Evolutionary conservation across 2,888 invertebrate species (phyloP).

Genomic region (Oegoconia quadripuncta): DNA sequence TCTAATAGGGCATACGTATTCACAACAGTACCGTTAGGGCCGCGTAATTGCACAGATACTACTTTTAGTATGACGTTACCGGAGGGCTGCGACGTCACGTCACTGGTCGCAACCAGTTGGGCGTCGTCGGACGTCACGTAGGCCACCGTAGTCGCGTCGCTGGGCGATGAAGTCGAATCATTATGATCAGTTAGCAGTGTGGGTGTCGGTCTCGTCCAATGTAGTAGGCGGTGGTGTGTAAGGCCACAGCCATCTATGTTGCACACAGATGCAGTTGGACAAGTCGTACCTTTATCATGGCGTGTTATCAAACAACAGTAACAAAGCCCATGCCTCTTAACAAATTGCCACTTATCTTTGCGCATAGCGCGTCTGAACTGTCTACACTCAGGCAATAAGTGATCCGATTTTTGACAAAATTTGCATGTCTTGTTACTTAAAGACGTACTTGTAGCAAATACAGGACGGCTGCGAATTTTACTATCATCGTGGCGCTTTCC

Average conservation of each 20-base stretch:
- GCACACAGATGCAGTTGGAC: slow-evolving; percentile 14
- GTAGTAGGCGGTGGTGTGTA: slow-evolving; percentile 16
- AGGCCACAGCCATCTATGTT: slow-evolving; percentile 15
- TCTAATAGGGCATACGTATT: slow-evolving; percentile 14
- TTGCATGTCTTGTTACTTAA: not conserved
- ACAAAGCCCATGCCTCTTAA: slow-evolving; percentile 14
- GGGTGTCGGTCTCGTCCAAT: slow-evolving; percentile 9
- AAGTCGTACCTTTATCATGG: slow-evolving; percentile 18
- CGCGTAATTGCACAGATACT: slow-evolving; percentile 13
- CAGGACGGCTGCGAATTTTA: not conserved
- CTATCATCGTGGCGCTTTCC: not conserved
- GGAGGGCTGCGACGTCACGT: not conserved
- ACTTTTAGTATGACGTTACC: slow-evolving; percentile 13
- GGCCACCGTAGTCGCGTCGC: slow-evolving; percentile 4
- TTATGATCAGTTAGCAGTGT: not conserved
- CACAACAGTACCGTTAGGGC: slow-evolving; percentile 16
- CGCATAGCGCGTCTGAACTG: slow-evolving; percentile 20
- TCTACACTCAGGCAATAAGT: slow-evolving; percentile 22
- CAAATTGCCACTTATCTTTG: slow-evolving; percentile 17
- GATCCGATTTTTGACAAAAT: slow-evolving; percentile 9
- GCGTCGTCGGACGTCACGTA: slow-evolving; percentile 3
- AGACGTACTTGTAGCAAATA: not conserved
- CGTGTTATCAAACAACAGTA: slow-evolving; percentile 17
- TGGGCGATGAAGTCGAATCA: not conserved
- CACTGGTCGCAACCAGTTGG: slow-evolving; percentile 11